Evolutionary conservation across 2,888 invertebrate species (phyloP), one percentile per base, ranked within the genome.

Genomic region (Cylloceria caligata): DNA sequence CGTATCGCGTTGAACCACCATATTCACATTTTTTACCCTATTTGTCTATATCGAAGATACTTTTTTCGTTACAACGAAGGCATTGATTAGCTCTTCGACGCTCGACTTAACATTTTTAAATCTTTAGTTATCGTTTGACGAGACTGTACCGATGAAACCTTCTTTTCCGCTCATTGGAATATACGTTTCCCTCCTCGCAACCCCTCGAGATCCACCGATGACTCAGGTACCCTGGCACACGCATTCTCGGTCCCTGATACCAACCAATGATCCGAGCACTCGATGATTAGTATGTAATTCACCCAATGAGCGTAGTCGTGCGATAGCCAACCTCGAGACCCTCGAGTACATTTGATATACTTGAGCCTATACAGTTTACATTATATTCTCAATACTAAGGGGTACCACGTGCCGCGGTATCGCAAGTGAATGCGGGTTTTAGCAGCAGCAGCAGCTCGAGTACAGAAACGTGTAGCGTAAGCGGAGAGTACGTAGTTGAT

Each of bases 341-440:
- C 34, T 11, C 30, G 34, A 47, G 49, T 49, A 67, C 11, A 47
- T 30, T 49, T n/a, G 11, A 47, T 47, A 13, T 42, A 30, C 16
- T 49, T 19, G 39, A 13, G 7, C 27, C 27, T 45, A 27, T 42
- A 47, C 13, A 21, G 19, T n/a, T 7, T 13, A 11, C 13, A n/a
- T 11, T 21, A 36, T 34, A 68, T 67, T 75, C 19, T 47, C 39
- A 24, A 64, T n/a, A 19, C 39, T 27, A 27, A 27, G 27, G 2
- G 7, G 65, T 34, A 19, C 60, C 65, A 57, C 65, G 65, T 72
- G 72, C 36, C 19, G 7, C 9, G 27, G 3, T 21, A 42, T 7
- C 57, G 21, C 16, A 13, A 64, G 39, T 11, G 34, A 78, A 72
- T 78, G 65, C 72, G 72, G 78, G 72, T 47, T 78, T 39, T 34